Base-by-base conservation (phyloP, 2,888 invertebrate genomes). In the Leptura quadrifasciata region DNA sequence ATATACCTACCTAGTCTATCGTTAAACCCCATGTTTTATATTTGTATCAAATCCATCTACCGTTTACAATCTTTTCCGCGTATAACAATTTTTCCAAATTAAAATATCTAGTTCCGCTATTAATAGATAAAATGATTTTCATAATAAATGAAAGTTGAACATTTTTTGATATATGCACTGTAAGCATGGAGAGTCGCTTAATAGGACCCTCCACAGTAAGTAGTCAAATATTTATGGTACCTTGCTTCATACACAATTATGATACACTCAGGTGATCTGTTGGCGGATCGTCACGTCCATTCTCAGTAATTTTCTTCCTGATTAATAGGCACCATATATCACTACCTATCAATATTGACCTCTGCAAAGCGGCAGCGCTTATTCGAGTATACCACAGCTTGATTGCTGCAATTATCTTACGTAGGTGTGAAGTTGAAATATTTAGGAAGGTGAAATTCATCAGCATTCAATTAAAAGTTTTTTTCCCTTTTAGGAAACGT, bases 351-450 rank as follows among this genome's bases (percentile, higher is more conserved):
- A 78, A 80, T 79, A 77, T 76, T 57, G 67, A 61, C 47, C 75
- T 65, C 67, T 67, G 60, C n/a, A 24, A 57, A 63, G 65, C 17
- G 35, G 63, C 63, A 63, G 76, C 77, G 55, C 67, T 64, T 73
- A 61, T 75, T 72, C 73, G 70, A 72, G 75, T 79, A 76, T 78
- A 68, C 77, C 77, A 76, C 78, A 68, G 73, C 67, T 76, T 74
- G 76, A 82, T 81, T 80, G 80, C 77, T 68, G 78, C 82, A 81
- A 82, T 82, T 82, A 82, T 78, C 35, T 52, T 70, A 78, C 77
- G 82, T 80, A 82, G 80, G 82, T 81, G 82, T 82, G 79, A 82
- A 80, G 72, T 67, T 21, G 47, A 75, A 70, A 70, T 31, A 31
- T 12, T 60, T 64, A 39, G 64, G 17, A 57, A 75, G 63, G 39